A percentile compares a stretch with the other conserved stretches of the same genome.
These are phyloP conservation scores for Oegoconia quadripuncta DNA, from an alignment of 2,888 invertebrate species.

Conservation along the genomic window DNA sequence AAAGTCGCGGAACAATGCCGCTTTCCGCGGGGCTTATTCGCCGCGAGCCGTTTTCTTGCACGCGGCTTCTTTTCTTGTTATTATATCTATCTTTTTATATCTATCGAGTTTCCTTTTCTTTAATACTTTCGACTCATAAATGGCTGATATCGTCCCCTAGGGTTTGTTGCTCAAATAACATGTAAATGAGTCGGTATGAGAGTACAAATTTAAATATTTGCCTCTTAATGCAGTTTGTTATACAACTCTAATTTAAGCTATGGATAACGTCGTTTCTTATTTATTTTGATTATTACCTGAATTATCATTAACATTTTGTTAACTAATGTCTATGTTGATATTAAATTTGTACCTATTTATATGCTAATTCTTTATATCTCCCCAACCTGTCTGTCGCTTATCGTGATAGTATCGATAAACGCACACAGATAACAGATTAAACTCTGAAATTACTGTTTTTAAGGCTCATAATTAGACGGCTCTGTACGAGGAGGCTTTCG, in stretches of 20 bases:
- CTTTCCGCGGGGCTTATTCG: constrained; percentile 70
- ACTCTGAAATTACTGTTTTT: constrained; percentile 35
- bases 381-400: constrained; percentile 10
- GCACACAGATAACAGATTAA: constrained; percentile 30
- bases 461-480: constrained; percentile 36
- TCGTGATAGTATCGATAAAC: constrained; percentile 27
- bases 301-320: neutral
- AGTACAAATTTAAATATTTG: constrained; percentile 61
- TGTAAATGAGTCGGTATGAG: constrained; percentile 70
- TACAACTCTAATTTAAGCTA: constrained; percentile 5
- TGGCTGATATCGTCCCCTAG: constrained; percentile 75
- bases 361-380: constrained; percentile 5
- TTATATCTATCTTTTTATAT: constrained; percentile 70
- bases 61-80: constrained; percentile 70
- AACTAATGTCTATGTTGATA: neutral
- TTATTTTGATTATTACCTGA: neutral
- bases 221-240: constrained; percentile 5
- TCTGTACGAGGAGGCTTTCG: constrained; percentile 23
- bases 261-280: neutral
- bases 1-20: constrained; percentile 75
- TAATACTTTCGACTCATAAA: constrained; percentile 78
- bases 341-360: constrained; percentile 6
- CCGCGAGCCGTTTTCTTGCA: constrained; percentile 74
- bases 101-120: constrained; percentile 75
- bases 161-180: constrained; percentile 75